Conservation (phyloP, 2,113 vertebrate species). For the Eurypyga helias region DNA sequence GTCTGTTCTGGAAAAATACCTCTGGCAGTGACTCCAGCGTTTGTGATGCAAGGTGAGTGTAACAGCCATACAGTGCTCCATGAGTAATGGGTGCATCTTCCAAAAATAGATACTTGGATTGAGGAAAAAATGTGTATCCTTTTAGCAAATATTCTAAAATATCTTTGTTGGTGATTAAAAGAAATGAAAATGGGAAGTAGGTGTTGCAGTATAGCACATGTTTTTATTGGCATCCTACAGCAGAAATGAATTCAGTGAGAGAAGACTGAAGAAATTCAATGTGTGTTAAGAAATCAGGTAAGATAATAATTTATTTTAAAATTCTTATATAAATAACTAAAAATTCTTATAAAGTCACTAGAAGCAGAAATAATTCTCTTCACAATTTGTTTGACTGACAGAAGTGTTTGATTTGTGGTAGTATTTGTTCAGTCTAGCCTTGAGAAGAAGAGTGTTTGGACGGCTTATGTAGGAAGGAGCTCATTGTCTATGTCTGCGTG, state of each 20-base stretch:
- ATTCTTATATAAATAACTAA: no score
- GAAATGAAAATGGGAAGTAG: conserved; percentile 6
- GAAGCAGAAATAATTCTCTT: background rate
- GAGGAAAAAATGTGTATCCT: background rate
- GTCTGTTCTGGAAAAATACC: background rate
- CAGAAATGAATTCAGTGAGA: background rate
- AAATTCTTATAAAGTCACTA: background rate
- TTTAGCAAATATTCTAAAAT: conserved; percentile 22
- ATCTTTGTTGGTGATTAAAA: background rate
- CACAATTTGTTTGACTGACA: background rate
- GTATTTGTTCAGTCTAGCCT: background rate
- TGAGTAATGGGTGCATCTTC: background rate
- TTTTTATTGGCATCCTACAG: background rate
- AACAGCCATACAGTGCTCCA: background rate
- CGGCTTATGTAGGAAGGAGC: background rate
- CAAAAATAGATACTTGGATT: background rate
- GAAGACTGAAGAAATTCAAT: background rate
- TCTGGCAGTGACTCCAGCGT: background rate
- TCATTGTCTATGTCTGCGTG: background rate
- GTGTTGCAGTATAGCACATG: background rate
- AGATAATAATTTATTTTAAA: background rate
- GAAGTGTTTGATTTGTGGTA: background rate
- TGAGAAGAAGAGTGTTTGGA: background rate
- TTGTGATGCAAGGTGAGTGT: background rate
- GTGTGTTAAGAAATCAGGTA: background rate